These are phyloP conservation scores for Vombatus ursinus DNA, from an alignment of 2,113 vertebrate genomes.

Conservation along the genomic window DNA sequence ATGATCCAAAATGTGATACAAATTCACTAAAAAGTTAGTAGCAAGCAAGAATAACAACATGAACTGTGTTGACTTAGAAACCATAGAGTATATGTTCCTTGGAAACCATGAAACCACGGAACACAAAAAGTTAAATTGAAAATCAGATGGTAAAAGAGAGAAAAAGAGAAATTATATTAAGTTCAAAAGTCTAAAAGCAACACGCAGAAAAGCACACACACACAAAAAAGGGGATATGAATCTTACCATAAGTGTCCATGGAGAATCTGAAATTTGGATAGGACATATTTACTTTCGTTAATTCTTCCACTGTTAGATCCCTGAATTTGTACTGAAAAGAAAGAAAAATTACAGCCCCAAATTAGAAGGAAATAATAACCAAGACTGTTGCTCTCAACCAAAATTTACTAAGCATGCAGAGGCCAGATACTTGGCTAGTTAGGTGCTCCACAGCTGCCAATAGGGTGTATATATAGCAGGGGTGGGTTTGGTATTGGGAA, in stretches of 20 bases:
- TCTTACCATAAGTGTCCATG: slow-evolving; percentile 87
- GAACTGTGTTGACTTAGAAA: slow-evolving; percentile 20
- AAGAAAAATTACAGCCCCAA: slow-evolving; percentile 9
- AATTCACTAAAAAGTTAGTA: not conserved
- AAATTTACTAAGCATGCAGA: slow-evolving; percentile 15
- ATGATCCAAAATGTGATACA: not conserved
- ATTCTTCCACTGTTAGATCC: slow-evolving; percentile 87
- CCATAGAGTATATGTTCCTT: not conserved
- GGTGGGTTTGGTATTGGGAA: not conserved
- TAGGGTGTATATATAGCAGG: not conserved
- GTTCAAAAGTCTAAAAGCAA: slow-evolving; percentile 31
- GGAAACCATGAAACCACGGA: slow-evolving; percentile 40
- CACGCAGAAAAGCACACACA: slow-evolving; percentile 11
- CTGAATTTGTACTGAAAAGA: slow-evolving; percentile 87
- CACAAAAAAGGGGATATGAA: slow-evolving; percentile 50
- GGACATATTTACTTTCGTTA: slow-evolving; percentile 80
- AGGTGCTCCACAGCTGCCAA: not conserved
- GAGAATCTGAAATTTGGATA: slow-evolving; percentile 85
- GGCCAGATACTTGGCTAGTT: not conserved
- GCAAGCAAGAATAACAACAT: slow-evolving; percentile 34
- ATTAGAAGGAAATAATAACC: slow-evolving; percentile 32
- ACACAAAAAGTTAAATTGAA: slow-evolving; percentile 32
- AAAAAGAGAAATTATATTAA: slow-evolving; percentile 44
- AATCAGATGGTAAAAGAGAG: slow-evolving; percentile 31
- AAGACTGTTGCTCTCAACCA: slow-evolving; percentile 23